Evolutionary conservation across 2,888 invertebrate genomes (phyloP).

Genomic region (Drosophila austrosaltans): DNA sequence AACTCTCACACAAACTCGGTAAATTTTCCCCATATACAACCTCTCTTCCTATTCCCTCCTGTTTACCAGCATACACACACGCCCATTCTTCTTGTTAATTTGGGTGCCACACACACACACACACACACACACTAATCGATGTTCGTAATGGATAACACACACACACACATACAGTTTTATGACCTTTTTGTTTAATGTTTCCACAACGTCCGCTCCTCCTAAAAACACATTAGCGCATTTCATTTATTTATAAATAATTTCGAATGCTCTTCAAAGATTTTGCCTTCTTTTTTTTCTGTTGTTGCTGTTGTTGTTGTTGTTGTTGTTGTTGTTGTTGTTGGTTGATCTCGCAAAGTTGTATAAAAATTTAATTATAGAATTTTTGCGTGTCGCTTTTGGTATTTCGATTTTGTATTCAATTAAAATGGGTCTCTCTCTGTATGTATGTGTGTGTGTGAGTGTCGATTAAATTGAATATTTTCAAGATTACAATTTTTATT

Average conservation of each 20-base stretch:
- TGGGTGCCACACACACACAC: constrained; percentile 8
- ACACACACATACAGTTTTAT: constrained; percentile 33
- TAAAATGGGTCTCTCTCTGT: constrained; percentile 20
- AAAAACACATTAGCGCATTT: constrained; percentile 5
- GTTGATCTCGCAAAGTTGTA: constrained; percentile 22
- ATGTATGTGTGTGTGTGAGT: constrained; percentile 6
- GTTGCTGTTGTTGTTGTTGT: constrained; percentile 23
- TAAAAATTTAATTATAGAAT: constrained; percentile 46
- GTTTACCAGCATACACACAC: constrained; percentile 24
- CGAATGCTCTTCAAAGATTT: constrained; percentile 12
- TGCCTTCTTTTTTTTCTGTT: constrained; percentile 4
- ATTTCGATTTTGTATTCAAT: constrained; percentile 46
- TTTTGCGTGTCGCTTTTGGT: constrained; percentile 35
- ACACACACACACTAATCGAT: constrained; percentile 11
- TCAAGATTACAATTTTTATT: constrained; percentile 28
- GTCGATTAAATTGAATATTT: constrained; percentile 37
- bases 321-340: constrained; percentile 14
- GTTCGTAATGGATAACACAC: constrained; percentile 2
- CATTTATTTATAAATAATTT: constrained; percentile 62
- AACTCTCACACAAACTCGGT: too few relatives aligned
- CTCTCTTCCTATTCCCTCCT: constrained; percentile 13
- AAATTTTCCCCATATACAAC: too few relatives aligned
- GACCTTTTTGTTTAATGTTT: constrained; percentile 41
- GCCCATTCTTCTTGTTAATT: constrained; percentile 14
- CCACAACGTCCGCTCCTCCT: constrained; percentile 5